Percentiles rank a stretch among this genome's conserved stretches.
Evolutionary conservation across 2,113 vertebrate genomes (phyloP).

Genomic region (cattle (Bos taurus)): DNA sequence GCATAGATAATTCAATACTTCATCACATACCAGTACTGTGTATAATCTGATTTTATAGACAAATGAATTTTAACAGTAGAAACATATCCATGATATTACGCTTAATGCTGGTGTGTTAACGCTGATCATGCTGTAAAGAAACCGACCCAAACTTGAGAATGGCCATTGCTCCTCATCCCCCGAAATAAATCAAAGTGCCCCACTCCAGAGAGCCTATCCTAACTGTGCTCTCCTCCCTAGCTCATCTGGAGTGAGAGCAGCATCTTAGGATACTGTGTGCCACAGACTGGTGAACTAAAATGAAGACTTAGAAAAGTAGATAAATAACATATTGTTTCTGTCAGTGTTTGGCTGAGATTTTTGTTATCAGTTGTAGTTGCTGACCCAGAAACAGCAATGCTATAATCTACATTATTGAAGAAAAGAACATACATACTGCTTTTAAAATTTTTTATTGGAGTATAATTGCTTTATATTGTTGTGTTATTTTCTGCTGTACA

Average conservation of each 20-base stretch:
- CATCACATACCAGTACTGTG: background rate
- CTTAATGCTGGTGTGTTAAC: background rate
- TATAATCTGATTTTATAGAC: background rate
- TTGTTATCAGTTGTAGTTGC: background rate
- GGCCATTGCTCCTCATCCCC: accelerated
- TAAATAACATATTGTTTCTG: background rate
- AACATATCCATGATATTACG: background rate
- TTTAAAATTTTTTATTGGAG: background rate
- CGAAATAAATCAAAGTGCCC: background rate
- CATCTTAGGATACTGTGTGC: background rate
- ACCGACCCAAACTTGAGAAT: background rate
- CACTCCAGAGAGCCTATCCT: background rate
- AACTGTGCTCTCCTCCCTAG: no score
- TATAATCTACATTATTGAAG: background rate
- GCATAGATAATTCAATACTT: background rate
- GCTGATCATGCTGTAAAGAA: background rate
- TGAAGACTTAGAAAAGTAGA: background rate
- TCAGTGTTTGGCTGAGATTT: background rate
- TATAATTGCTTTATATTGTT: background rate
- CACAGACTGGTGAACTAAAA: background rate
- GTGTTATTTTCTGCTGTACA: background rate
- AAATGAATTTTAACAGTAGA: background rate
- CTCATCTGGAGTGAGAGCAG: background rate
- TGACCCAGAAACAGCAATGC: background rate
- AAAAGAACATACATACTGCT: background rate